These are phyloP conservation scores for Ormyrus labotus DNA, from an alignment of 2,888 invertebrate species.

Conservation along the genomic window DNA sequence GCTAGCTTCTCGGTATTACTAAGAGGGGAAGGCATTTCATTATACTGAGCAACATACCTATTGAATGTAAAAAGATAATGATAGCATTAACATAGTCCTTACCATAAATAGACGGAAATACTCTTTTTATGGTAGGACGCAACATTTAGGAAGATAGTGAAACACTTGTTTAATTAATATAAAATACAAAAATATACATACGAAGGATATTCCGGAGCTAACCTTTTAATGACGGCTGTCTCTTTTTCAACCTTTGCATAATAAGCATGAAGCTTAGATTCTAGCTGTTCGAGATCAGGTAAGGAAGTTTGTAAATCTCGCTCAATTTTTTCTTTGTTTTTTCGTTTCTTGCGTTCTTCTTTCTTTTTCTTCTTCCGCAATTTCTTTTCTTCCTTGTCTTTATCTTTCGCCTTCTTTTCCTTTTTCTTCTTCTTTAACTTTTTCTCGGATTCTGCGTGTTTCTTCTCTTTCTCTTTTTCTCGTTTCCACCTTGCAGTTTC, in stretches of 20 bases:
- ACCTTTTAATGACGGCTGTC: constrained; percentile 78
- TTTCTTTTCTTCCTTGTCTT: constrained; percentile 80
- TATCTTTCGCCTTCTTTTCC: constrained; percentile 84
- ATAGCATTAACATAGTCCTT: constrained; percentile 59
- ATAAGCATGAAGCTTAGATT: constrained; percentile 86
- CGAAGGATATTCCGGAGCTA: constrained; percentile 60
- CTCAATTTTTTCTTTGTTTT: constrained; percentile 78
- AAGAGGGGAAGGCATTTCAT: constrained; percentile 74
- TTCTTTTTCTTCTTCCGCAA: constrained; percentile 80
- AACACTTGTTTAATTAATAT: too few relatives aligned
- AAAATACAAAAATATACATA: constrained; percentile 28
- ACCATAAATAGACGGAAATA: constrained; percentile 19
- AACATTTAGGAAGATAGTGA: not conserved
- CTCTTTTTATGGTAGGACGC: constrained; percentile 19
- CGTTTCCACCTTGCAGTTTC: constrained; percentile 88
- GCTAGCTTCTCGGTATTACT: constrained; percentile 73
- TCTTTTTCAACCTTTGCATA: constrained; percentile 87
- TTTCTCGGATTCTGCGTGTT: constrained; percentile 82
- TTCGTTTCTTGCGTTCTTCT: constrained; percentile 79
- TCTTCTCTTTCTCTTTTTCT: constrained; percentile 85
- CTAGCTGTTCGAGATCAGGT: constrained; percentile 86
- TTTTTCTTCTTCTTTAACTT: constrained; percentile 85
- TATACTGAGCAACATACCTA: constrained; percentile 74
- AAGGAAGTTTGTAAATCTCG: constrained; percentile 82
- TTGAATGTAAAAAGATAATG: constrained; percentile 67